Evolutionary conservation across 2,888 invertebrate species (phyloP), one percentile per base, ranked within the genome.

Genomic region (Liopterus haemorrhoidalis): DNA sequence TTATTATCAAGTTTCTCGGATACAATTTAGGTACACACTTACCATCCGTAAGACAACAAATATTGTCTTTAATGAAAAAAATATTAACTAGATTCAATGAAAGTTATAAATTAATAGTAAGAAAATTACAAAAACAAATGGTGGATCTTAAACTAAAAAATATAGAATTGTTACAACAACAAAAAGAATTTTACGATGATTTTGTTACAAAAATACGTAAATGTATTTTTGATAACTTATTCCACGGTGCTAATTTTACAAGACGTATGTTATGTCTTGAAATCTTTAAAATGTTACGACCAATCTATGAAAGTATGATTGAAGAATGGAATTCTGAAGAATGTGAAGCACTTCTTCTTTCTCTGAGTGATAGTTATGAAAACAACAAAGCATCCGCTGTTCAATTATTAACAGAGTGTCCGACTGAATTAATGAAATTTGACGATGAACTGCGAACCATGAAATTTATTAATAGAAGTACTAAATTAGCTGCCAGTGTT

Each of bases 301-400:
- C 48, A 55, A 46, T 64, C 37, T 42, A 56, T n/a, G 38, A 63
- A 4, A 53, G 54, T 2, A 55, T 64, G 21, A 46, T 59, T 36
- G 40, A 15, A 12, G 27, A 40, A 4, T 72, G 72, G 69, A 64
- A 59, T 4, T 49, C 63, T 3, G 57, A 65, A 2, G 60, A 73
- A 43, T 68, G 72, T 2, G 69, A 70, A 4, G 66, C 65, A 21
- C 56, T 81, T n/a, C 63, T 78, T 22, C 55, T 68, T 1, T 74
- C 73, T 41, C 60, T 87, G n/a, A 69, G 74, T 18, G 90, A 91
- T 60, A 79, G 82, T 6, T 91, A 86, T 56, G 90, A 90, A 61
- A 69, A 70, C 5, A 90, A 88, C 61, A 88, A 90, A 61, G 70
- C 69, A 1, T 62, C 81, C 41, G 79, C 82, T 0, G 68, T 80